Base-by-base conservation (phyloP, 2,888 invertebrate genomes). In the Disparrhopalites patrizii region DNA sequence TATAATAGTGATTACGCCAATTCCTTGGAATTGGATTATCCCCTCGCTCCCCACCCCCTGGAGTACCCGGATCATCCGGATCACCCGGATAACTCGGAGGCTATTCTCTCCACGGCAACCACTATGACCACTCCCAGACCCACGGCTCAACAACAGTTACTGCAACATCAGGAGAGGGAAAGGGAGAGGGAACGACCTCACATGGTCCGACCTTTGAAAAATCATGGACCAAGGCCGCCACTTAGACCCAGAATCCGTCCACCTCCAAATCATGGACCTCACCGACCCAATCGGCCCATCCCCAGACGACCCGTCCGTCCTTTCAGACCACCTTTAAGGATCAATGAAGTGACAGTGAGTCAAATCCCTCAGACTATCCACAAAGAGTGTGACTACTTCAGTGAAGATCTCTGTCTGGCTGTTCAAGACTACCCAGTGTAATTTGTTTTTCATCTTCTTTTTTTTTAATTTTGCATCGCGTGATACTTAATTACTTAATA, bases 371-470 rank as follows among this genome's bases (percentile, higher is more conserved):
- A 73, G 31, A 68, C 68, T n/a, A 70, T 69, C 33, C 68, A 70
- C 55, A 73, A 78, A 75, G 77, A 82, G 58, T 87, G 88, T 76
- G 87, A 87, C 76, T 83, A 69, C 55, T 88, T 89, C 76, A 85
- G 87, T 3, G 86, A 86, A 75, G 86, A 85, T 2, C 81, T 91
- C 75, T 91, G 90, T 77, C 80, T 90, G 60, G 85, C 86, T 69
- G 83, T 86, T 25, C 83, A 84, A 10, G 87, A 90, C 77, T 91
- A 91, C 80, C 91, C 91, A 30, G 85, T 85, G 90, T 90, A 81
- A 85, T 54, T 13, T 31, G 18, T n/a, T n/a, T 33, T 36, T 57
- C 38, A 57, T 23, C 25, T 13, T 52, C 18, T 47, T 18, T 10
- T 13, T 20, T 47, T 7, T 8, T 8, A 13, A n/a, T 7, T 20